A percentile compares a stretch with the other conserved stretches of the same genome.
These are phyloP conservation scores for Sepiola atlantica DNA, from an alignment of 2,888 invertebrate genomes.

Conservation along the genomic window DNA sequence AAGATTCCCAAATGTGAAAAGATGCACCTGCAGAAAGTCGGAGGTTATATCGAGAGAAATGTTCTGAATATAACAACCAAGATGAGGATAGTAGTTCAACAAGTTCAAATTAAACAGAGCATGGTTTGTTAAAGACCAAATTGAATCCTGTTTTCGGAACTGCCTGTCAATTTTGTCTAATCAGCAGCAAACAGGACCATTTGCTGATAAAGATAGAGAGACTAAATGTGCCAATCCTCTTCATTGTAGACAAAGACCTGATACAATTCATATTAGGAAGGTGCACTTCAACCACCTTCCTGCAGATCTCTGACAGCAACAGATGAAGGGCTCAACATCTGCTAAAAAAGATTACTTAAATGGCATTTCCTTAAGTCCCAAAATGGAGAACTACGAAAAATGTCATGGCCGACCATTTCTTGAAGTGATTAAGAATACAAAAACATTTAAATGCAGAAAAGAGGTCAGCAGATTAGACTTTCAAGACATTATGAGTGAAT, in stretches of 20 bases:
- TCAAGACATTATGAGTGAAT: neutral
- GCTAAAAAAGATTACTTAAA: neutral
- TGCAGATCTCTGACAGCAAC: neutral
- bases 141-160: neutral
- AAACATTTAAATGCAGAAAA: neutral
- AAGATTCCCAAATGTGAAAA: too few relatives aligned
- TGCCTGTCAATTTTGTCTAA: neutral
- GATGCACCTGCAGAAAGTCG: too few relatives aligned
- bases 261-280: constrained; percentile 2
- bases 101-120: neutral
- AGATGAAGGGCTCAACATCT: constrained; percentile 32
- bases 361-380: neutral
- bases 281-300: neutral
- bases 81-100: too few relatives aligned
- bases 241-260: neutral
- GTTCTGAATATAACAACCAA: too few relatives aligned
- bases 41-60: too few relatives aligned
- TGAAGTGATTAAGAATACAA: neutral
- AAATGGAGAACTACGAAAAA: neutral
- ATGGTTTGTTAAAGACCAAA: neutral
- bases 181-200: neutral
- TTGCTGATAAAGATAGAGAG: neutral
- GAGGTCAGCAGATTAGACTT: neutral
- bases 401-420: neutral
- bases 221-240: neutral